Evolutionary conservation across 2,888 invertebrate species (phyloP).

Genomic region (Parnassius mnemosyne): DNA sequence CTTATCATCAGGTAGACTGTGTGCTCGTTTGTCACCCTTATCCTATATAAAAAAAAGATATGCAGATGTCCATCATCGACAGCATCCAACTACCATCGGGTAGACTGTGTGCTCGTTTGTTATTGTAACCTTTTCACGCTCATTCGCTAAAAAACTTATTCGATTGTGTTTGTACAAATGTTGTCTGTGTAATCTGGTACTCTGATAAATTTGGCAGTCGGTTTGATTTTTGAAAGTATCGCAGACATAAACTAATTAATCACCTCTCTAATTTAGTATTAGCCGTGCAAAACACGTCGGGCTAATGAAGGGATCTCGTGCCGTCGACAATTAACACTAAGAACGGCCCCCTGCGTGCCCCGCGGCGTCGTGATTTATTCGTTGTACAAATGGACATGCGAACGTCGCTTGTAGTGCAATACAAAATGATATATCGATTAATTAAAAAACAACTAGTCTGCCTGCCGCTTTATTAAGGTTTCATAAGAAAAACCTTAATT

Average conservation of each 20-base stretch:
- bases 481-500: no score
- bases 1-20: no score
- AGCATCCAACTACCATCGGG: no score
- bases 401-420: slow-evolving; percentile 18
- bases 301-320: slow-evolving; percentile 26
- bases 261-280: slow-evolving; percentile 13
- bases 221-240: slow-evolving; percentile 11
- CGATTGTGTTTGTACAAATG: no score
- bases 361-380: slow-evolving; percentile 23
- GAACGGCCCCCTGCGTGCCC: slow-evolving; percentile 8
- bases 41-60: no score
- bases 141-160: no score
- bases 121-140: no score
- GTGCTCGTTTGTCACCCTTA: no score
- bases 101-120: no score
- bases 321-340: slow-evolving; percentile 24
- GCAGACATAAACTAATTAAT: slow-evolving; percentile 8
- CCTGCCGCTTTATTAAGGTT: not conserved
- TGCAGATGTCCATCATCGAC: no score
- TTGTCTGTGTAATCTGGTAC: no score
- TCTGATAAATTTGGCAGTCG: no score
- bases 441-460: slow-evolving; percentile 17
- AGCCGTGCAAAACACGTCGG: slow-evolving; percentile 7
- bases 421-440: slow-evolving; percentile 21
- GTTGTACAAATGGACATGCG: slow-evolving; percentile 12